These are phyloP conservation scores for Melanostoma mellinum DNA, from an alignment of 2,888 invertebrate species.

Conservation along the genomic window DNA sequence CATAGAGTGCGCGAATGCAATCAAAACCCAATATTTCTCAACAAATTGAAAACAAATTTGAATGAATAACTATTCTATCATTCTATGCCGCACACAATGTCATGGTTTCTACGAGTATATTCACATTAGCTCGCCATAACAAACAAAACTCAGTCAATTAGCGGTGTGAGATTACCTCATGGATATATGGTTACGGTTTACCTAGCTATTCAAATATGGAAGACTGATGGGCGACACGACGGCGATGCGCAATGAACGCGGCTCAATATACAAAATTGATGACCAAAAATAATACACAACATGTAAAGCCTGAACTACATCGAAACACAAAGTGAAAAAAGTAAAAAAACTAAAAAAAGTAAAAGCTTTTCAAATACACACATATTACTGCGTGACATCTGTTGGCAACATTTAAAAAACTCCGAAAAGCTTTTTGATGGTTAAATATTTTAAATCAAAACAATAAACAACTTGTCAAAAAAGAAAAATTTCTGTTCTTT, in stretches of 20 bases:
- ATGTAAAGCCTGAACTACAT: too few relatives aligned
- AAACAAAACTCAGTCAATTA: constrained; percentile 28
- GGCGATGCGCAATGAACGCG: neutral
- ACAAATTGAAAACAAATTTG: constrained; percentile 9
- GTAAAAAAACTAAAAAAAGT: too few relatives aligned
- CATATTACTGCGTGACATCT: too few relatives aligned
- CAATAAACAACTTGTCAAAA: too few relatives aligned
- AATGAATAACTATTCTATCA: constrained; percentile 31
- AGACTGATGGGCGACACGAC: constrained; percentile 18
- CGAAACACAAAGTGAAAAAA: too few relatives aligned
- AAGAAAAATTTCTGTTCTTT: too few relatives aligned
- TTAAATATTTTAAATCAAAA: too few relatives aligned
- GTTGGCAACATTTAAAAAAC: too few relatives aligned
- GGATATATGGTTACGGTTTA: constrained; percentile 18
- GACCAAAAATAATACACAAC: constrained; percentile 52
- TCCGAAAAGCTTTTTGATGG: too few relatives aligned
- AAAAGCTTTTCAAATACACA: too few relatives aligned
- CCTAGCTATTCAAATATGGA: constrained; percentile 43
- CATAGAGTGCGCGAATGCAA: neutral
- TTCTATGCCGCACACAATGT: constrained; percentile 18
- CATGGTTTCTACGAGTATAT: constrained; percentile 11
- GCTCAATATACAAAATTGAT: constrained; percentile 16
- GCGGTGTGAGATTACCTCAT: constrained; percentile 61
- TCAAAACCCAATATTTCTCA: constrained; percentile 5
- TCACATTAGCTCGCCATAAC: constrained; percentile 6